These are phyloP conservation scores for Corydoras sp. DNA, from an alignment of 2,113 vertebrate species.

Conservation along the genomic window DNA sequence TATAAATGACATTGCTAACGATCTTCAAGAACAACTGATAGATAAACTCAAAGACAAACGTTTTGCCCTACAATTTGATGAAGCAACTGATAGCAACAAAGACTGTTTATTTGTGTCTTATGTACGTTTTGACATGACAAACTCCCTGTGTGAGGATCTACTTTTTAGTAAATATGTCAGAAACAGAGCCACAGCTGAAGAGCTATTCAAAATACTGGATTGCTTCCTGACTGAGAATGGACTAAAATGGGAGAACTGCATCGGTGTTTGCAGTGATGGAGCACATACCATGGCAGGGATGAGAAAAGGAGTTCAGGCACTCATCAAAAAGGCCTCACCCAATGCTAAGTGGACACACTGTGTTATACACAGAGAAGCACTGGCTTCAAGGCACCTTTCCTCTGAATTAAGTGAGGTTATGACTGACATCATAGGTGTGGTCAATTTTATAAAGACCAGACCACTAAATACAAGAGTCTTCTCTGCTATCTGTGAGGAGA, in stretches of 20 bases:
- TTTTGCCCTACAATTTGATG: background rate
- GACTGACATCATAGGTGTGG: background rate
- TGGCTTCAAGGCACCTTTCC: conserved; percentile 8
- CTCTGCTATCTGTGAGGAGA: no score
- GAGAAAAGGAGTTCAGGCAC: background rate
- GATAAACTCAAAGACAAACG: background rate
- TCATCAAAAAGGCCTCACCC: conserved; percentile 1
- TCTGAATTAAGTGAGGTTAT: conserved; percentile 9
- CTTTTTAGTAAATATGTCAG: background rate
- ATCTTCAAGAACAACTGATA: background rate
- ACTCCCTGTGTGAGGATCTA: conserved; percentile 1
- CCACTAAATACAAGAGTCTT: no score
- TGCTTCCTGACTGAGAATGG: conserved; percentile 2
- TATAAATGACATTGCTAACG: no score
- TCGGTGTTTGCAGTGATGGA: no score
- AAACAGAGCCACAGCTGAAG: conserved; percentile 6
- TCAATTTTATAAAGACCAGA: no score
- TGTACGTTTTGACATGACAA: conserved; percentile 7
- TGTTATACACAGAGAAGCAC: background rate
- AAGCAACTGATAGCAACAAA: background rate
- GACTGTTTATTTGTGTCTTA: background rate
- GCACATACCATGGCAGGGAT: conserved; percentile 7
- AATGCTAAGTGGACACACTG: conserved; percentile 3
- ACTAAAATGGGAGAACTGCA: no score
- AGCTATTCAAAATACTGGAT: background rate